Conservation (phyloP, 2,113 vertebrate genomes). For the Osmerus mordax region DNA sequence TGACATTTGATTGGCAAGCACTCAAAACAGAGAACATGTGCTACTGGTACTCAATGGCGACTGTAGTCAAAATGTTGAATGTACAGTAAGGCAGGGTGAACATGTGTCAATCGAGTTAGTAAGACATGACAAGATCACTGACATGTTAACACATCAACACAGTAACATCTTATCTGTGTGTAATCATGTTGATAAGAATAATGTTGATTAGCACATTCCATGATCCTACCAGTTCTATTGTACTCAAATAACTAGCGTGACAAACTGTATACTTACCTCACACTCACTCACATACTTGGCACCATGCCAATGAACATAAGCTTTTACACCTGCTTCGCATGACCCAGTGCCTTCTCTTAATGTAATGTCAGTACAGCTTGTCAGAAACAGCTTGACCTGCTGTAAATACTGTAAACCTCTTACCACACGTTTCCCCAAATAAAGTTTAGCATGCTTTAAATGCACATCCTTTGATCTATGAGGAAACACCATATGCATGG, state of each 20-base stretch:
- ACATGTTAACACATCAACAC: not conserved
- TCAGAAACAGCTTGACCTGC: not conserved
- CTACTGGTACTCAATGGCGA: no score
- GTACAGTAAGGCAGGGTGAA: no score
- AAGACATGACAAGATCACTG: not conserved
- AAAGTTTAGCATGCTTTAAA: not conserved
- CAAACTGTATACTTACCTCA: not conserved
- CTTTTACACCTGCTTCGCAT: not conserved
- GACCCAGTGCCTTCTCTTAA: not conserved
- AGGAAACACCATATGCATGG: no score
- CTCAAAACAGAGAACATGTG: no score
- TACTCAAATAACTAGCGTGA: not conserved
- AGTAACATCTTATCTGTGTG: not conserved
- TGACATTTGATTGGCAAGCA: no score
- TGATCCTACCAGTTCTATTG: not conserved
- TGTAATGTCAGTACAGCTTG: not conserved
- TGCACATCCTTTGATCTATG: no score
- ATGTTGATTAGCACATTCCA: not conserved
- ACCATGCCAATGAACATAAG: not conserved
- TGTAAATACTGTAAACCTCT: not conserved
- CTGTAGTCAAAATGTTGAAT: no score
- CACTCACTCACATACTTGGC: not conserved
- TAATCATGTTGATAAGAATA: not conserved
- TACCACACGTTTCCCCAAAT: not conserved
- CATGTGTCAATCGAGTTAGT: no score